Evolutionary conservation across 1,140 invertebrate genomes (phyloP).

Genomic region (Phenacoccus solenopsis): DNA sequence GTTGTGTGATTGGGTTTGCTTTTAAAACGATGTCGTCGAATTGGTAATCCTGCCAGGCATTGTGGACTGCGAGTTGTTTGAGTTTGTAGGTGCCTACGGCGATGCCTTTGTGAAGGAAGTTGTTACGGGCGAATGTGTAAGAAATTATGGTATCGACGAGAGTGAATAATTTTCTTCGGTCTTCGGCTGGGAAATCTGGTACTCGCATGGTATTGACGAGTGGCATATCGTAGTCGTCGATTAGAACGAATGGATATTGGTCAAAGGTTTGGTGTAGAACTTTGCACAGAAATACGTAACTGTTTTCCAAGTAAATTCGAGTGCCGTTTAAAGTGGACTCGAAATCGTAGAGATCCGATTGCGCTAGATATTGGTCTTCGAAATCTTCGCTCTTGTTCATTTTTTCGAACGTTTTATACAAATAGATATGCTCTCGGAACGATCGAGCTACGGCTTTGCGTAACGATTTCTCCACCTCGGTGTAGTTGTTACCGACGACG

Average conservation of each 20-base stretch:
- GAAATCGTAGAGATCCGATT: not conserved
- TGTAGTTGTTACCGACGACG: not conserved
- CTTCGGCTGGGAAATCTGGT: too few species aligned
- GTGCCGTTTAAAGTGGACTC: not conserved
- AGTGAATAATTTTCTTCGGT: not conserved
- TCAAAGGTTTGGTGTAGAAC: not conserved
- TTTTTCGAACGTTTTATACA: not conserved
- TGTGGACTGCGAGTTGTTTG: not conserved
- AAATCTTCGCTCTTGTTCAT: too few species aligned
- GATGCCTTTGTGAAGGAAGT: not conserved
- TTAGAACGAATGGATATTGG: not conserved
- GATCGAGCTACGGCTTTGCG: not conserved
- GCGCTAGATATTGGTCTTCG: not conserved
- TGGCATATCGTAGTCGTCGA: not conserved
- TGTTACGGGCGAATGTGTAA: not conserved
- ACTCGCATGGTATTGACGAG: not conserved
- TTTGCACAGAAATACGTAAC: not conserved
- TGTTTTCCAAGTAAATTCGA: too few species aligned
- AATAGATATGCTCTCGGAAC: not conserved
- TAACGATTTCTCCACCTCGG: not conserved
- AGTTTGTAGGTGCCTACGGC: not conserved
- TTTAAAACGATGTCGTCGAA: not conserved
- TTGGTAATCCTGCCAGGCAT: not conserved
- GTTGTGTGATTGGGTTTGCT: too few species aligned
- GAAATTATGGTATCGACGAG: not conserved